Conservation (phyloP, 2,113 vertebrate species). For the Bubo blakistoni region DNA sequence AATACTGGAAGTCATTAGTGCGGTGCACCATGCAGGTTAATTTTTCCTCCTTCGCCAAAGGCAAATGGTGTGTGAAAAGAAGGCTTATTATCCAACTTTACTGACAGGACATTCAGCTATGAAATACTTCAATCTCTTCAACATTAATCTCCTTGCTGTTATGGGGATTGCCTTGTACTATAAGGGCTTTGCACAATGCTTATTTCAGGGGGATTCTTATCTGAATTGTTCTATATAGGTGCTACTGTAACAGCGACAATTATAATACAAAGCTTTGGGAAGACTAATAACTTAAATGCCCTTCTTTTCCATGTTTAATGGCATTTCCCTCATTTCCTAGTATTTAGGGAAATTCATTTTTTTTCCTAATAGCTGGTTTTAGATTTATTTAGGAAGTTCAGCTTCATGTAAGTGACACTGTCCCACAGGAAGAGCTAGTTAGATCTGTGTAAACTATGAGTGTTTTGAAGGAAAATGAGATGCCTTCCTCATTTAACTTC, state of each 20-base stretch:
- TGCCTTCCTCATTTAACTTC: neutral
- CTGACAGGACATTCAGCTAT: neutral
- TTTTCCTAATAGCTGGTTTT: neutral
- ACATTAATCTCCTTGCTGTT: neutral
- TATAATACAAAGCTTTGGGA: neutral
- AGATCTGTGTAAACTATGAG: neutral
- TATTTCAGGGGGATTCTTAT: neutral
- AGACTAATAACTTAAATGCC: neutral
- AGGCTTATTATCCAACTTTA: neutral
- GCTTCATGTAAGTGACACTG: neutral
- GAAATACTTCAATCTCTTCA: neutral
- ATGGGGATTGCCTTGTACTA: neutral
- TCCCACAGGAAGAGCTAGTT: neutral
- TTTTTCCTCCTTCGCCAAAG: neutral
- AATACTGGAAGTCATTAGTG: neutral
- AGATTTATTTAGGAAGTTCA: neutral
- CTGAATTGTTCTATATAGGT: neutral
- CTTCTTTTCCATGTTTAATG: neutral
- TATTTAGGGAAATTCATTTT: neutral
- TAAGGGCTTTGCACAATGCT: neutral
- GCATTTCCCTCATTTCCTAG: neutral
- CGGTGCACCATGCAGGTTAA: rapidly evolving
- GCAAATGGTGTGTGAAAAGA: conserved; percentile 22
- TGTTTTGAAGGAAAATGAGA: neutral
- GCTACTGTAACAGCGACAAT: neutral